Evolutionary conservation across 2,113 vertebrate genomes (phyloP).

Genomic region (Panurus biarmicus): DNA sequence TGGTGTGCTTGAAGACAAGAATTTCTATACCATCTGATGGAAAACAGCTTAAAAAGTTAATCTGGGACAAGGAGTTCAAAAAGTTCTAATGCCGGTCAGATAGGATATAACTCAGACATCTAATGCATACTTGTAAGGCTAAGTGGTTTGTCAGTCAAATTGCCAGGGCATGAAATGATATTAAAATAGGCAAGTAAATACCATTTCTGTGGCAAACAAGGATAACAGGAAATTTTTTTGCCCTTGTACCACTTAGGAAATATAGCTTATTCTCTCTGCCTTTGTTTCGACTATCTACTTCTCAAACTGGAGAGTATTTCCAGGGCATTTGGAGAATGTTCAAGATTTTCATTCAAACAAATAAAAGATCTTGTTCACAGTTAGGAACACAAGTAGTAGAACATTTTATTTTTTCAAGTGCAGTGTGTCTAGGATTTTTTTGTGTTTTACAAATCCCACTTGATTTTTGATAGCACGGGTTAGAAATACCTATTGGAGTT

Average conservation of each 20-base stretch:
- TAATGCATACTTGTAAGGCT: neutral
- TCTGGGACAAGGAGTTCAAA: neutral
- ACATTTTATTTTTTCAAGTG: neutral
- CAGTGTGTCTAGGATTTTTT: neutral
- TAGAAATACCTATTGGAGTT: neutral
- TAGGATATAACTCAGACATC: neutral
- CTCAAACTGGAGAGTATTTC: neutral
- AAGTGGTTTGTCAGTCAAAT: neutral
- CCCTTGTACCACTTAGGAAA: neutral
- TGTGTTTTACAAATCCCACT: neutral
- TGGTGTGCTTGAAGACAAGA: neutral
- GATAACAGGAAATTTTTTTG: neutral
- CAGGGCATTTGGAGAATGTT: neutral
- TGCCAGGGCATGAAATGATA: neutral
- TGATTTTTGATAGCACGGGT: neutral
- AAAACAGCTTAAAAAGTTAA: neutral
- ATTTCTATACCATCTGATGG: neutral
- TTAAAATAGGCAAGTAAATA: neutral
- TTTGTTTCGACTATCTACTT: neutral
- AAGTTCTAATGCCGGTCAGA: neutral
- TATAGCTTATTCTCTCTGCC: neutral
- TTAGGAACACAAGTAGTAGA: neutral
- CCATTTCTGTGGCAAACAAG: neutral
- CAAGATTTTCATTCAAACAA: neutral
- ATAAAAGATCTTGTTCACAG: neutral